Base-by-base conservation (phyloP, 2,888 invertebrate genomes). In the Cryptus armator region DNA sequence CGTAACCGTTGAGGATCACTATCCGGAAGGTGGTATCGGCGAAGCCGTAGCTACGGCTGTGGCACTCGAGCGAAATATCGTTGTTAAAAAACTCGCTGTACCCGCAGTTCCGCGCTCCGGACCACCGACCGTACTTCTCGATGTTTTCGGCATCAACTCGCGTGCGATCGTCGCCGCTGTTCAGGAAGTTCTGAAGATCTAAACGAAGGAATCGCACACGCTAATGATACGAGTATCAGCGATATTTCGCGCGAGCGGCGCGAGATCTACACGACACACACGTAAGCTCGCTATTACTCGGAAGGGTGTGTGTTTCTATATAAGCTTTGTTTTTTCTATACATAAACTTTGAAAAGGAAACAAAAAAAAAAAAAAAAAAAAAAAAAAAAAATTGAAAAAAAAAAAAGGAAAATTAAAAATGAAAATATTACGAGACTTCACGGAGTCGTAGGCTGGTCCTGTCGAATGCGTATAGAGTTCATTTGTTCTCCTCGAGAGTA, bases 1-100 rank as follows among this genome's bases (percentile, higher is more conserved):
- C 78, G 93, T 99, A 71, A 98, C 98, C 48, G 98, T 99, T 0
- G 99, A 99, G 94, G 99, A 99, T 94, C 99, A 99, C 94, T 99
- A 99, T 94, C 96, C 97, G 87, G 98, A 98, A 94, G 99, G 99
- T 86, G 99, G 99, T 74, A 92, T 99, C 78, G 99, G 99, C 84
- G 99, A 99, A 93, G 99, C 99, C 19, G 99, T 99, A 9, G 93
- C 97, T 14, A 96, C 97, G 0, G 98, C 97, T 7, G 95, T 99
- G 82, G 96, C 97, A 1, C 94, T 95, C 88, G 95, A 97, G 90
- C 96, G 96, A 2, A 95, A 96, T 91, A 95, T 97, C 72, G 91
- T 96, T 1, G 96, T 98, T 77, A 96, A 96, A 91, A 97, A 97
- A 92, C 94, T 99, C 87, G 98, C 96, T 87, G 98, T 99, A 43